Evolutionary conservation across 2,113 vertebrate species (phyloP).

Genomic region (Myotis lucifugus): DNA sequence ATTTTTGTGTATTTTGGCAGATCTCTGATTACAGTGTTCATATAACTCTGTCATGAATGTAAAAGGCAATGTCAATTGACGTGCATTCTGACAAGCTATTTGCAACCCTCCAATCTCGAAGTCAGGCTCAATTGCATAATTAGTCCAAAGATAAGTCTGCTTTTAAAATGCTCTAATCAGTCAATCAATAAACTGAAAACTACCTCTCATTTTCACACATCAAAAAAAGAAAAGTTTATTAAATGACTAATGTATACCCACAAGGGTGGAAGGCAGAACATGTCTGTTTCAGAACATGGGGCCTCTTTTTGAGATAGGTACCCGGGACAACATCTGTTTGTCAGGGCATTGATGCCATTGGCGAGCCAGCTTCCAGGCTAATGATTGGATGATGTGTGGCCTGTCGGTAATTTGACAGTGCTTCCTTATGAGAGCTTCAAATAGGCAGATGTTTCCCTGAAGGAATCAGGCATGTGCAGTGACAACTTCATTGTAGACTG

Average conservation of each 20-base stretch:
- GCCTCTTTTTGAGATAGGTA: slow-evolving; percentile 27
- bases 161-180: slow-evolving; percentile 57
- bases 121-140: slow-evolving; percentile 26
- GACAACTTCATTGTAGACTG: slow-evolving; percentile 74
- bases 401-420: slow-evolving; percentile 62
- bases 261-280: neutral
- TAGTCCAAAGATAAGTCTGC: slow-evolving; percentile 57
- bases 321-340: slow-evolving; percentile 62
- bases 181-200: neutral
- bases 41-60: slow-evolving; percentile 25
- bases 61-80: slow-evolving; percentile 28
- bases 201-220: neutral
- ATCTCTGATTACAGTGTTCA: slow-evolving; percentile 42
- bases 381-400: slow-evolving; percentile 14
- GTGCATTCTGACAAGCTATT: slow-evolving; percentile 28
- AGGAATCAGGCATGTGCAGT: slow-evolving; percentile 56
- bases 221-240: neutral
- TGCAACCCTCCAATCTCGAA: slow-evolving; percentile 18
- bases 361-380: slow-evolving; percentile 41
- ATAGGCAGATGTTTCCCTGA: slow-evolving; percentile 76
- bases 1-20: slow-evolving; percentile 44
- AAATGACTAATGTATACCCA: neutral
- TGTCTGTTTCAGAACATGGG: neutral
- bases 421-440: slow-evolving; percentile 58
- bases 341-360: slow-evolving; percentile 10